Evolutionary conservation across 2,888 invertebrate species (phyloP), one percentile per base, ranked within the genome.

Genomic region (Callinectes sapidus): DNA sequence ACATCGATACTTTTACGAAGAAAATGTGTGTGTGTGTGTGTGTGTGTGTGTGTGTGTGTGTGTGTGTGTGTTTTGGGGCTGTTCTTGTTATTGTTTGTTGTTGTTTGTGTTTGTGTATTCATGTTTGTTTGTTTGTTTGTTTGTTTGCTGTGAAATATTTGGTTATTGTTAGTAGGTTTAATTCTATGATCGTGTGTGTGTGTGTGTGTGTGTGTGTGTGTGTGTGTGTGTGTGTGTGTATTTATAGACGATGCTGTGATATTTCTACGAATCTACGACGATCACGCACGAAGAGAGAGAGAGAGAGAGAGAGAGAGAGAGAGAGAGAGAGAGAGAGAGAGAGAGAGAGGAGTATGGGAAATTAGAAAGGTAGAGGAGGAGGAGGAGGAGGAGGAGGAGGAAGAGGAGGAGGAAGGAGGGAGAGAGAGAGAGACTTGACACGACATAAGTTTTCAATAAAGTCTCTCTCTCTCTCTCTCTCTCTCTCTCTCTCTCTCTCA

Each of bases 161-260:
- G 48, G 48, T 48, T 48, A 48, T 10, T 48, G 10, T 48, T 48
- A 71, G 71, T 23, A 71, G 1, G 71, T 28, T 28, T n/a, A 3
- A n/a, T 71, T n/a, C 8, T 71, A 6, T 71, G 71, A n/a, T 18
- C n/a, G 81, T 81, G 81, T 81, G 81, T 81, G 81, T 71, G 81
- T 81, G 81, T 81, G 81, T 81, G 81, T 81, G 81, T 81, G 81
- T 71, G 71, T 71, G 71, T 71, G 71, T 71, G 71, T 71, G 71
- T n/a, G 71, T 71, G 71, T 71, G 71, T 66, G 66, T 66, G 66
- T n/a, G 66, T 66, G 77, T 77, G 77, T 77, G 32, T 32, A 14
- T 81, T 81, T 16, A 16, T 81, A 35, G 32, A 81, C 35, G 81
- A 81, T 81, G 3, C 81, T 81, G 81, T 81, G 81, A 81, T 81